A percentile compares a stretch with the other conserved stretches of the same genome.
Evolutionary conservation across 2,888 invertebrate species (phyloP).

Genomic region (Anticlea derivata): DNA sequence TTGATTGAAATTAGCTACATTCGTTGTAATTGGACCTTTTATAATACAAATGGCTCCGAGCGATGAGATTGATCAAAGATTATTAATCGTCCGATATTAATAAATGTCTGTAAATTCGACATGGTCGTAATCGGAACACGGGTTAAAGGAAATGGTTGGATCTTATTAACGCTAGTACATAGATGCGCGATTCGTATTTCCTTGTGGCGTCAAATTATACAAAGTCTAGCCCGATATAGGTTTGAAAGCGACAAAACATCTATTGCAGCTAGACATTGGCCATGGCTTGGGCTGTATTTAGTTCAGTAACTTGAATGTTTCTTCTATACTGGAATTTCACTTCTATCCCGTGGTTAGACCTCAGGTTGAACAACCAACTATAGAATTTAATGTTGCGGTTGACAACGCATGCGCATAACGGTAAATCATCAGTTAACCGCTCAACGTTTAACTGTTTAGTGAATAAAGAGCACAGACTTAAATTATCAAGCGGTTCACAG

Average conservation of each 20-base stretch:
- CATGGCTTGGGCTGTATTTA: no score
- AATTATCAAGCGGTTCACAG: slow-evolving; percentile 35
- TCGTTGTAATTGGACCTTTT: slow-evolving; percentile 77
- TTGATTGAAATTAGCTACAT: slow-evolving; percentile 81
- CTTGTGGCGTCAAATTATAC: no score
- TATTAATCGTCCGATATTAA: slow-evolving; percentile 65
- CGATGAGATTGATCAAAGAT: slow-evolving; percentile 63
- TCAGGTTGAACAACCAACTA: slow-evolving; percentile 29
- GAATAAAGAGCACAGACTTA: slow-evolving; percentile 45
- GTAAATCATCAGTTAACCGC: slow-evolving; percentile 59
- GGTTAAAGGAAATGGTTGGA: slow-evolving; percentile 38
- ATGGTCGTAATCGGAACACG: slow-evolving; percentile 35
- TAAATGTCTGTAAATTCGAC: slow-evolving; percentile 43
- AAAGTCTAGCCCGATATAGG: no score
- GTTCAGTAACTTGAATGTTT: no score
- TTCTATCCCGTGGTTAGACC: not conserved
- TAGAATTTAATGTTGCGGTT: slow-evolving; percentile 61
- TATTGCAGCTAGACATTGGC: no score
- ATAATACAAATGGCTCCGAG: slow-evolving; percentile 61
- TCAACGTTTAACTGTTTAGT: slow-evolving; percentile 58
- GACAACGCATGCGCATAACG: slow-evolving; percentile 71
- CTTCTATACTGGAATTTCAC: no score
- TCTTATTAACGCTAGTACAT: not conserved
- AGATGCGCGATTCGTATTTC: not conserved
- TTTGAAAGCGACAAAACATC: no score